phyloP scores from a whole-genome alignment of 2,113 vertebrate genomes.

The Tupaia tana region DNA sequence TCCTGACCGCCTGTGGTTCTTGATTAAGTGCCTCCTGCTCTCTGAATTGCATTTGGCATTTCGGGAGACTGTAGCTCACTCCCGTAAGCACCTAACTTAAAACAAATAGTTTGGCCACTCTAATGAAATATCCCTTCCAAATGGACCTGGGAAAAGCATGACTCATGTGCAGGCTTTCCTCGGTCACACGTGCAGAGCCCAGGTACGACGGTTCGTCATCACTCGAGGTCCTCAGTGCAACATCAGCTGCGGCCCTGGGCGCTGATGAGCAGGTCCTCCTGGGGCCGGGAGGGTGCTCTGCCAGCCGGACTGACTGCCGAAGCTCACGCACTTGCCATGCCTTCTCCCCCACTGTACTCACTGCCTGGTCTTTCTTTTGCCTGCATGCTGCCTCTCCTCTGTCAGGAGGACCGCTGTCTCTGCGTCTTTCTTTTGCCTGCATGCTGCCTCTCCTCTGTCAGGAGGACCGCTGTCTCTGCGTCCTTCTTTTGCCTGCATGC shows the following conservation, averaged over 20 bases:
- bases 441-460: background rate
- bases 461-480: too few species aligned
- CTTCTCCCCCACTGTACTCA: background rate
- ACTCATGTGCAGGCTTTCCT: background rate
- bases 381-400: background rate
- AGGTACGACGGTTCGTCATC: background rate
- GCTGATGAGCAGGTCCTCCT: background rate
- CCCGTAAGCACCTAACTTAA: background rate
- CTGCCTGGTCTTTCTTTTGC: background rate
- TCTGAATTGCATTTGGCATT: background rate
- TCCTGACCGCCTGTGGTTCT: background rate
- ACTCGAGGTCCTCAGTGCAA: background rate
- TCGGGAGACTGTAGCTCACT: background rate
- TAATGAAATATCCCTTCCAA: background rate
- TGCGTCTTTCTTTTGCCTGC: background rate
- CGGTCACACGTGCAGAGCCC: background rate
- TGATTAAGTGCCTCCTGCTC: background rate
- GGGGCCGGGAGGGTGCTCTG: background rate
- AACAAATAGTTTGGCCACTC: background rate
- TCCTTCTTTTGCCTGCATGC: background rate
- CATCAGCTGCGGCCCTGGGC: background rate
- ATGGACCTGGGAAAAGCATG: background rate
- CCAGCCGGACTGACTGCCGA: background rate
- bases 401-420: background rate
- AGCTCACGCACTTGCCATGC: background rate